phyloP scores from a whole-genome alignment of 1,140 invertebrate species.

The Sminthurides bifidus region DNA sequence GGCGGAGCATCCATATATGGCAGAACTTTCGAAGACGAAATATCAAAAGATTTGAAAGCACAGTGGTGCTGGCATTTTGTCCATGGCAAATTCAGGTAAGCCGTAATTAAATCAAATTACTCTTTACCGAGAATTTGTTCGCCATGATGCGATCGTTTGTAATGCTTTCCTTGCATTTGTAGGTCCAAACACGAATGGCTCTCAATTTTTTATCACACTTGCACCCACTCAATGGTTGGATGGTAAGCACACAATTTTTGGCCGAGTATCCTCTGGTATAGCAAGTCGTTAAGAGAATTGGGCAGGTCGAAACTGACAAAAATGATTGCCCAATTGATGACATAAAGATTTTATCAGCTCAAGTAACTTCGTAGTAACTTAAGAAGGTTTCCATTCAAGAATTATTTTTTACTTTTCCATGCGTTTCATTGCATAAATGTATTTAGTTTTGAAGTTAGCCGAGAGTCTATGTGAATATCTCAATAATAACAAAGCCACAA shows the following conservation, averaged over 20 bases:
- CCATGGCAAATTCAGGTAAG: constrained; percentile 32
- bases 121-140: neutral
- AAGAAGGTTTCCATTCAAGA: too few species aligned
- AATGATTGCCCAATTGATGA: constrained; percentile 82
- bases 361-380: too few species aligned
- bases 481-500: too few species aligned
- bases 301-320: constrained; percentile 81
- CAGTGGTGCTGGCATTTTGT: constrained; percentile 48
- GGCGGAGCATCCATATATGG: constrained; percentile 96
- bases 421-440: too few species aligned
- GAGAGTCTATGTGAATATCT: too few species aligned
- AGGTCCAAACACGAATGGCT: constrained; percentile 91
- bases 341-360: constrained; percentile 69
- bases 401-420: too few species aligned
- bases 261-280: constrained; percentile 54
- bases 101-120: neutral
- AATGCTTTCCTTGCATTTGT: too few species aligned
- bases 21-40: constrained; percentile 87
- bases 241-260: constrained; percentile 95
- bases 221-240: constrained; percentile 96
- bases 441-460: too few species aligned
- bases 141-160: neutral
- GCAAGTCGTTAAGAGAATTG: constrained; percentile 79
- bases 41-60: constrained; percentile 88
- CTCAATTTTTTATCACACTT: constrained; percentile 96